A percentile compares a stretch with the other conserved stretches of the same genome.
Conservation (phyloP, 2,113 vertebrate species). For the Canis aureus region DNA sequence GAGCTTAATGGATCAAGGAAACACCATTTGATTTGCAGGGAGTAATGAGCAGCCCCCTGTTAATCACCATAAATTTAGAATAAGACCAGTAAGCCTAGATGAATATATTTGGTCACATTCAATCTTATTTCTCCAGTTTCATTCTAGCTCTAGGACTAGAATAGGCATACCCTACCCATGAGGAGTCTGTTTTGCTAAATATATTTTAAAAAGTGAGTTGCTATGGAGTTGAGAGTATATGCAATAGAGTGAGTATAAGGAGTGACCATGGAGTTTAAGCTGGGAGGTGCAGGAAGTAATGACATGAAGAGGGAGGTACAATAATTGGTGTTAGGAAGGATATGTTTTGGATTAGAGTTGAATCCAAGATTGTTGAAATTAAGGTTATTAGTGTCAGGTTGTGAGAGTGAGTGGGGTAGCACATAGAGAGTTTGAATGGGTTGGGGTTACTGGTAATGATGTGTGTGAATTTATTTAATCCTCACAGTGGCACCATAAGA, state of each 20-base stretch:
- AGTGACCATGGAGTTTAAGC: neutral
- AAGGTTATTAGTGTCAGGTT: neutral
- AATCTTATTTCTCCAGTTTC: neutral
- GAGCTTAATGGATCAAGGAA: neutral
- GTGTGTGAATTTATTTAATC: neutral
- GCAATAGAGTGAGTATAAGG: neutral
- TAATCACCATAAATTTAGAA: neutral
- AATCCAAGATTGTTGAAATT: neutral
- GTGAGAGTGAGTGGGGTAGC: neutral
- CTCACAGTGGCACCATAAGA: neutral
- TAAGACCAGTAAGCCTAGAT: neutral
- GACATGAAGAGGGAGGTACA: neutral
- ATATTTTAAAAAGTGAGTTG: neutral
- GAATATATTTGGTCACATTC: neutral
- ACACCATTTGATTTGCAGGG: neutral
- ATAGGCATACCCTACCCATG: neutral
- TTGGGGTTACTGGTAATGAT: neutral
- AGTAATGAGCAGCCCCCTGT: neutral
- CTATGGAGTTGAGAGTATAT: neutral
- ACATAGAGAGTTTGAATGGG: neutral
- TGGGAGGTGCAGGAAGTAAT: neutral
- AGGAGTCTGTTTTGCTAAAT: neutral
- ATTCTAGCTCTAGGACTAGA: neutral
- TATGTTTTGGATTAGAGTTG: neutral
- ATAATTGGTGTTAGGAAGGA: neutral